Base-by-base conservation (phyloP, 1,140 invertebrate species). In the Patella vulgata region DNA sequence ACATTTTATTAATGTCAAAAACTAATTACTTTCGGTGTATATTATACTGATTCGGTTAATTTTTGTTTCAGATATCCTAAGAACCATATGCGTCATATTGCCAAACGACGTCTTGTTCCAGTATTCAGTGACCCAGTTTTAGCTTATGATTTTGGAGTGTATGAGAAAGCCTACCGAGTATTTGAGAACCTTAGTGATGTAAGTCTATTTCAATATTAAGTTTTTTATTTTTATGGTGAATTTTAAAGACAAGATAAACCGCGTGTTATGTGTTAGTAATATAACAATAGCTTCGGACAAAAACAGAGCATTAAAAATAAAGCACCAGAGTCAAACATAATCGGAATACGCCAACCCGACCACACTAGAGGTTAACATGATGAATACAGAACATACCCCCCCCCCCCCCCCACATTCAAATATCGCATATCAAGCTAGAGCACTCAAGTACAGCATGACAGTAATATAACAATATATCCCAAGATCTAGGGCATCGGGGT, bases 161-260 rank as follows among this genome's bases (percentile, higher is more conserved):
- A 19, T 27, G 30, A 33, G 1, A 59, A 59, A 33, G 21, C 48
- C 6, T 59, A 23, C 58, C 8, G 31, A 9, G 47, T 47, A 12
- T 59, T 50, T 25, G 47, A 48, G 11, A 48, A 59, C 47, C 36
- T 51, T 19, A 30, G 28, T 14, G 58, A 59, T 52, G 58, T 59
- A 52, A 52, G 58, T 40, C 2, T 46, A 11, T 40, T 40, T 40
- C n/a, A n/a, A 40, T n/a, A 40, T 40, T 40, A 40, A 11, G 9
- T 11, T 40, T 40, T 11, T 40, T 40, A 40, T 40, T 40, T 11
- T 40, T 40, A 40, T 40, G 9, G n/a, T 40, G 9, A 40, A 11
- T 40, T 11, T 40, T 40, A 40, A 11, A 11, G n/a, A 17, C 5
- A 12, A 28, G 21, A 11, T 21, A 28, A 5, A 28, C 9, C 5